Evolutionary conservation across 2,113 vertebrate genomes (phyloP).

Genomic region (Morone chrysops): DNA sequence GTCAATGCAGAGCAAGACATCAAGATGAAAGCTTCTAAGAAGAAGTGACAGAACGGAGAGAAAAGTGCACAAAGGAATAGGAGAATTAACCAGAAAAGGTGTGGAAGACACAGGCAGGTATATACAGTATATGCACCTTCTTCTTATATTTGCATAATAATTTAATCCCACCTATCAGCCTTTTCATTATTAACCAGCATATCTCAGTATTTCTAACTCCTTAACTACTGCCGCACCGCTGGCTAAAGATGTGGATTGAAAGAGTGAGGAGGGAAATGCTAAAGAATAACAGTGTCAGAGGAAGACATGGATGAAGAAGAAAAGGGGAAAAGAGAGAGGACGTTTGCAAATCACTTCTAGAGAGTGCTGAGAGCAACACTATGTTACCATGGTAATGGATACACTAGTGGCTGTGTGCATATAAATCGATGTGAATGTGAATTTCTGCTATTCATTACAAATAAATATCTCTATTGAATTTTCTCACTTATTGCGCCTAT

Average conservation of each 20-base stretch:
- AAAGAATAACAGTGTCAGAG: constrained; percentile 42
- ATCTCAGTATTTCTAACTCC: constrained; percentile 6
- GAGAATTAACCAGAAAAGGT: constrained; percentile 26
- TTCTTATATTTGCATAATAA: constrained; percentile 32
- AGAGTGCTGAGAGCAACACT: constrained; percentile 29
- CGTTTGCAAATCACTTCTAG: constrained; percentile 62
- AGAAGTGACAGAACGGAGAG: constrained; percentile 22
- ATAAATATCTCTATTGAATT: constrained; percentile 53
- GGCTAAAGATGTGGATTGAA: constrained; percentile 3
- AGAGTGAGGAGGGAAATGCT: constrained; percentile 16
- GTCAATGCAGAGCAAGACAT: constrained; percentile 40
- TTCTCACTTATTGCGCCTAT: constrained; percentile 29
- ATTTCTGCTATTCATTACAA: constrained; percentile 39
- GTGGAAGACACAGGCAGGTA: constrained; percentile 24
- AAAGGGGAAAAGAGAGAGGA: constrained; percentile 11
- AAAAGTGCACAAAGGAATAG: constrained; percentile 6
- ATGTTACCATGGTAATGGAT: constrained; percentile 78
- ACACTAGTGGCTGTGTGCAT: constrained; percentile 57
- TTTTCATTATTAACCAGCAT: constrained; percentile 48
- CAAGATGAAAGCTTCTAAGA: constrained; percentile 24
- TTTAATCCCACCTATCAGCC: constrained; percentile 46
- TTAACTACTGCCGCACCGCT: constrained; percentile 24
- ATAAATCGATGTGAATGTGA: constrained; percentile 51
- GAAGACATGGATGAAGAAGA: constrained; percentile 45
- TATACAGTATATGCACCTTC: constrained; percentile 16